Conservation (phyloP, 2,113 vertebrate species). For the Riparia riparia region DNA sequence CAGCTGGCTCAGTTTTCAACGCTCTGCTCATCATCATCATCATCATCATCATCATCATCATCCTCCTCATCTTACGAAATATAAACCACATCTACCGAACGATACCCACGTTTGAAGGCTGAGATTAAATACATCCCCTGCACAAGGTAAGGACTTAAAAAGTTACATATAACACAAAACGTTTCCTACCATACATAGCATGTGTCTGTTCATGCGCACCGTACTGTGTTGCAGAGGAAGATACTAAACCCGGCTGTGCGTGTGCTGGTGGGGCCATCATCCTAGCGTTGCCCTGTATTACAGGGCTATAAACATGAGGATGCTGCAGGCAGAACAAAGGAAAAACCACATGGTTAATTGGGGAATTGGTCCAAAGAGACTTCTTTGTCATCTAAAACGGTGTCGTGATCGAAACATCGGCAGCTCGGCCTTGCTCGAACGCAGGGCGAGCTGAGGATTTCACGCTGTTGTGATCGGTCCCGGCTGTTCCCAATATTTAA, state of each 20-base stretch:
- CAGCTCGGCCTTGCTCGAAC: background rate
- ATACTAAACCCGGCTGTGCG: constrained; percentile 91
- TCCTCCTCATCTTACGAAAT: background rate
- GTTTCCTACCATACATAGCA: constrained; percentile 96
- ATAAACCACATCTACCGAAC: constrained; percentile 41
- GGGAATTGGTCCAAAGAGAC: background rate
- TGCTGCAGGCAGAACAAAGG: constrained; percentile 78
- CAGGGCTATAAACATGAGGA: constrained; percentile 95
- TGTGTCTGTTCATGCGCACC: constrained; percentile 94
- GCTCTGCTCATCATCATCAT: constrained; percentile 52
- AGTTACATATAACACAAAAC: constrained; percentile 70
- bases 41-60: background rate
- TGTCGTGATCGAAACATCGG: rapidly evolving
- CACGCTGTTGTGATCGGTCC: rapidly evolving
- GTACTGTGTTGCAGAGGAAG: constrained; percentile 93
- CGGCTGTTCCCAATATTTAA: background rate
- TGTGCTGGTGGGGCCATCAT: constrained; percentile 95
- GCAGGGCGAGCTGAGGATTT: background rate
- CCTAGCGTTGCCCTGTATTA: constrained; percentile 91
- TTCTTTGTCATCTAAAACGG: background rate
- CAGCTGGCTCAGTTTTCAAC: constrained; percentile 59
- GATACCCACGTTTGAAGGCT: constrained; percentile 18
- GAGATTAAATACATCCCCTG: constrained; percentile 58
- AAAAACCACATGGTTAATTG: background rate
- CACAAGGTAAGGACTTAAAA: constrained; percentile 40